phyloP scores from a whole-genome alignment of 2,797 vertebrate genomes.

The Bryconaethiops microstoma region DNA sequence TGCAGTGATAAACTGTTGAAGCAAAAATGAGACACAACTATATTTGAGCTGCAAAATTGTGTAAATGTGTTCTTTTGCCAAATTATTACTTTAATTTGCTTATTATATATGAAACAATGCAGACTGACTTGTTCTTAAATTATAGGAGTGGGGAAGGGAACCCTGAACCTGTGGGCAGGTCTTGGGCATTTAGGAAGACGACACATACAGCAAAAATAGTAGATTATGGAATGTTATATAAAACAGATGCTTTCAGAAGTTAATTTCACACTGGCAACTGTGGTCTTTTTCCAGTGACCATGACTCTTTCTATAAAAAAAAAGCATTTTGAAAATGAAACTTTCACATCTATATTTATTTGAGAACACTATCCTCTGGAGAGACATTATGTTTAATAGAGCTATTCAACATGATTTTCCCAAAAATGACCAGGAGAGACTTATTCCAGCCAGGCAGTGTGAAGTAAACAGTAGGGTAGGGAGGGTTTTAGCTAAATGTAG shows the following conservation, averaged over 20 bases:
- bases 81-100: not conserved
- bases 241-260: not conserved
- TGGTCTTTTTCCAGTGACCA: not conserved
- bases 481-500: slow-evolving; percentile 14
- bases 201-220: not conserved
- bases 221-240: not conserved
- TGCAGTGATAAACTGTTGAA: no score
- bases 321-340: not conserved
- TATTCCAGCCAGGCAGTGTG: slow-evolving; percentile 16
- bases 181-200: not conserved
- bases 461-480: slow-evolving; percentile 19
- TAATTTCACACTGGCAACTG: not conserved
- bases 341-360: slow-evolving; percentile 32
- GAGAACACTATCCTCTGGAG: slow-evolving; percentile 11
- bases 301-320: not conserved
- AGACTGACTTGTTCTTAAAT: not conserved
- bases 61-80: no score
- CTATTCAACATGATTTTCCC: slow-evolving; percentile 13
- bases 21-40: no score
- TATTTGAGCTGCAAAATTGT: no score
- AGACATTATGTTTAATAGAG: slow-evolving; percentile 27
- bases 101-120: not conserved
- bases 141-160: not conserved
- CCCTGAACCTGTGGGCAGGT: not conserved
- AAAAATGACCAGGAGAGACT: not conserved